These are phyloP conservation scores for Anguilla pacifica DNA, from an alignment of 2,797 vertebrate genomes.

Conservation along the genomic window DNA sequence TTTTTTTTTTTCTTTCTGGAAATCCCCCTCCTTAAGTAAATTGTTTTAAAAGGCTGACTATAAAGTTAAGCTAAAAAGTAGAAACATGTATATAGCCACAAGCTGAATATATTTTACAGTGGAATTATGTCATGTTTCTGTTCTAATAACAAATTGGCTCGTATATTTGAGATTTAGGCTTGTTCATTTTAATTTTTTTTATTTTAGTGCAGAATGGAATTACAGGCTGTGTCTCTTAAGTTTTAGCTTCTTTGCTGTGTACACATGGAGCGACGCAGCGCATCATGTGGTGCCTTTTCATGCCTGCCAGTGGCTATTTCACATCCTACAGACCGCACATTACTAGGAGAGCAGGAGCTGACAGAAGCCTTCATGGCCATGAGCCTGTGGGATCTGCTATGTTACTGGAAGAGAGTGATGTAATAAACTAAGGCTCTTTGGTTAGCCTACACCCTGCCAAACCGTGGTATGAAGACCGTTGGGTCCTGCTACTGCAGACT, in stretches of 20 bases:
- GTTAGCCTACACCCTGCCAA: no score
- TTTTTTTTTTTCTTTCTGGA: background rate
- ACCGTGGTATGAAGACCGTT: no score
- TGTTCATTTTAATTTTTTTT: background rate
- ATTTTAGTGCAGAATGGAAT: background rate
- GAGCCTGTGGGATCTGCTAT: no score
- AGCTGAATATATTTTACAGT: background rate
- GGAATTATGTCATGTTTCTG: background rate
- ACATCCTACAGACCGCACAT: background rate
- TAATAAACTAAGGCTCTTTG: no score
- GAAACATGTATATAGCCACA: background rate
- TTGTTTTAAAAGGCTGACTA: background rate
- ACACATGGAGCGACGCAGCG: background rate
- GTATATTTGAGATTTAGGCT: background rate
- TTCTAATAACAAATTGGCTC: background rate
- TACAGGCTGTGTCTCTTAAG: background rate
- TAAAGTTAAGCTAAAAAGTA: background rate
- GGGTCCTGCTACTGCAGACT: no score
- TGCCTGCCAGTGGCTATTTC: background rate
- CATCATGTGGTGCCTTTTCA: background rate
- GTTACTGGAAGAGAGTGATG: no score
- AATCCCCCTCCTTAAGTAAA: background rate
- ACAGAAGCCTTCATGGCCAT: background rate
- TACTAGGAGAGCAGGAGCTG: background rate
- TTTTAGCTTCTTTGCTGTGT: background rate